Evolutionary conservation across 53 echinoderm and acorn worm species (phyloP).

Genomic region (Paracentrotus lividus): DNA sequence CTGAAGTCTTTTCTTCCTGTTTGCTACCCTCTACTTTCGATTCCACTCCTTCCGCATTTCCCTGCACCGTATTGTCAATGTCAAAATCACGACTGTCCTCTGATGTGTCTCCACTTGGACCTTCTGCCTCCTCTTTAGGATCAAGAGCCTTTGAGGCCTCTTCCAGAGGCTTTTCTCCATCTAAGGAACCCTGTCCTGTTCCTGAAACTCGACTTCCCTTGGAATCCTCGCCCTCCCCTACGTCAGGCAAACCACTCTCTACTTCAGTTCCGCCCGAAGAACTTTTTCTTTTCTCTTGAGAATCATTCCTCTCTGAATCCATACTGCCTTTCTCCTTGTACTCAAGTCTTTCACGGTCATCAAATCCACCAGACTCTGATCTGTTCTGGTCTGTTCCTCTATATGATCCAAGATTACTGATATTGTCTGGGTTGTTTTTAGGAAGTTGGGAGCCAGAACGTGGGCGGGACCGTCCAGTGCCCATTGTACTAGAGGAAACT

Average conservation of each 20-base stretch:
- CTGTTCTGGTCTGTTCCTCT: not conserved
- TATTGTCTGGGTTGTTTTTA: not conserved
- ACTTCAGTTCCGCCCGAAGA: not conserved
- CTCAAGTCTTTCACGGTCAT: not conserved
- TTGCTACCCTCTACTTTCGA: no score
- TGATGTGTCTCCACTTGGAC: conserved; percentile 15
- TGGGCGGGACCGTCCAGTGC: conserved; percentile 21
- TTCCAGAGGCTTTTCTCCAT: not conserved
- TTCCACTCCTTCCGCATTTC: not conserved
- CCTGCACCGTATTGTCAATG: not conserved
- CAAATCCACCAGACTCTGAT: not conserved
- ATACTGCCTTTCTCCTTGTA: conserved; percentile 47
- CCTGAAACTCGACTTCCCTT: not conserved
- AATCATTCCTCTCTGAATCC: conserved; percentile 24
- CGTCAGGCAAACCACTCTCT: not conserved
- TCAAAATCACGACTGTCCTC: no score
- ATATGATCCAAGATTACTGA: not conserved
- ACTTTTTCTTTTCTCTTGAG: not conserved
- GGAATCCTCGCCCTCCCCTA: not conserved
- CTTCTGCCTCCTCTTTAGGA: not conserved
- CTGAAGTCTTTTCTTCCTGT: no score
- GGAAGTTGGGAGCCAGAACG: conserved; percentile 2
- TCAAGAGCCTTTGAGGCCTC: conserved; percentile 13
- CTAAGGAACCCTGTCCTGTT: not conserved
- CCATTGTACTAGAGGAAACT: conserved; percentile 26